These are phyloP conservation scores for Creontiades dilutus DNA, from an alignment of 2,888 invertebrate genomes.

Conservation along the genomic window DNA sequence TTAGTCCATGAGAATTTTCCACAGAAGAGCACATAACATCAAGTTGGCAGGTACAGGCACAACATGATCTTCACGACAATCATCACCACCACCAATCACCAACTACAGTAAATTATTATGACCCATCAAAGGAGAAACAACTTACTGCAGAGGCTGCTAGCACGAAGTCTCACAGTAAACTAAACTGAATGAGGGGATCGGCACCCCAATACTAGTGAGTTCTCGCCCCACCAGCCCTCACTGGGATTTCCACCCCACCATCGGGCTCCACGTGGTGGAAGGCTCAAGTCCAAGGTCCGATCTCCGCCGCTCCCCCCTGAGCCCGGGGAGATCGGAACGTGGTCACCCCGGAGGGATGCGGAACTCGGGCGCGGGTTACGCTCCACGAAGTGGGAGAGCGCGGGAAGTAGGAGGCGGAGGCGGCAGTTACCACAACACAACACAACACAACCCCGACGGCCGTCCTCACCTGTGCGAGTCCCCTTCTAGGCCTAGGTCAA, in stretches of 20 bases:
- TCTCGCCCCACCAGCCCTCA: constrained; percentile 19
- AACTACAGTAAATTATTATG: constrained; percentile 39
- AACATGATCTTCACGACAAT: too few species aligned
- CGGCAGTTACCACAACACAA: too few species aligned
- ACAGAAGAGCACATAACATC: constrained; percentile 9
- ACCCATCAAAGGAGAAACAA: constrained; percentile 6
- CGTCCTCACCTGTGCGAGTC: background rate
- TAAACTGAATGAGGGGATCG: constrained; percentile 58
- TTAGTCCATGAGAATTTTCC: constrained; percentile 11
- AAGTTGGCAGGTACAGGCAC: background rate
- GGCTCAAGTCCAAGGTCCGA: constrained; percentile 64
- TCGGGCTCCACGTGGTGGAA: constrained; percentile 42
- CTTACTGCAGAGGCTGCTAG: constrained; percentile 69
- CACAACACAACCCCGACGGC: background rate
- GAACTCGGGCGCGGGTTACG: background rate
- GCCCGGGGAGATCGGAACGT: background rate
- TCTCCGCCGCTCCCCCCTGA: background rate
- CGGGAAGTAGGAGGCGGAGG: background rate
- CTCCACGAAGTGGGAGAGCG: background rate
- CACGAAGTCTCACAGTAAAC: constrained; percentile 63
- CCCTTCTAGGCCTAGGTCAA: background rate
- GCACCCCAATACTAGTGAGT: constrained; percentile 54
- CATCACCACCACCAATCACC: constrained; percentile 15
- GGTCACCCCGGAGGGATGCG: constrained; percentile 2
- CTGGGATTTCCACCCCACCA: constrained; percentile 18